Evolutionary conservation across 2,113 vertebrate species (phyloP).

Genomic region (Fulica atra): DNA sequence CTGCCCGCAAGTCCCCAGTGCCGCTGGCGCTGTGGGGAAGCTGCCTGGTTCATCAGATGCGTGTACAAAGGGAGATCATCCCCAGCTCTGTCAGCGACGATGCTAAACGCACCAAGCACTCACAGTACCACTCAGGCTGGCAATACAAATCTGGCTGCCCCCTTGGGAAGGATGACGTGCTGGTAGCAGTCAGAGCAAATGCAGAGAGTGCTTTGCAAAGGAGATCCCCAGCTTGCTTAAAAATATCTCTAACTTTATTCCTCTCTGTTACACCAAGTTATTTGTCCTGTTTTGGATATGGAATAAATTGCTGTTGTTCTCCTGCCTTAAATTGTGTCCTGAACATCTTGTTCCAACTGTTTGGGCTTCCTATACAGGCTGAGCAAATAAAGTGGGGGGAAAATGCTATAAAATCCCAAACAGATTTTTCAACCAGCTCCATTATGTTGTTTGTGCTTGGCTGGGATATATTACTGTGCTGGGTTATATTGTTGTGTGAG

Average conservation of each 20-base stretch:
- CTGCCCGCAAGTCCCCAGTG: neutral
- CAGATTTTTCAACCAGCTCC: neutral
- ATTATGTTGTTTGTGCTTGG: neutral
- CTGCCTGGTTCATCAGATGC: accelerated
- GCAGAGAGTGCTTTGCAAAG: neutral
- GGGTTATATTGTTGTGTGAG: neutral
- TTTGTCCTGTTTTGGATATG: neutral
- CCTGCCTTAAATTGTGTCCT: neutral
- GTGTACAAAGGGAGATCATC: neutral
- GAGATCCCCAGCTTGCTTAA: neutral
- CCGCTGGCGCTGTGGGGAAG: accelerated
- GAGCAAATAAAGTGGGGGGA: neutral
- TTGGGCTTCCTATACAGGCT: neutral
- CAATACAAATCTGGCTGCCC: neutral
- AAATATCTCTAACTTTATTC: neutral
- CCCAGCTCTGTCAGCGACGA: accelerated
- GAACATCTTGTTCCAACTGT: neutral
- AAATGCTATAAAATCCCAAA: neutral
- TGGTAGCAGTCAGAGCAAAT: neutral
- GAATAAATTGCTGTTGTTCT: neutral
- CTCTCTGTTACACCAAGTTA: neutral
- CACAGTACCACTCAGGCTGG: accelerated
- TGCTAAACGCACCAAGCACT: accelerated
- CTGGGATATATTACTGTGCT: neutral
- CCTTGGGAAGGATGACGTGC: neutral